These are phyloP conservation scores for Ophiodon elongatus DNA, from an alignment of 2,113 vertebrate species.

Conservation along the genomic window DNA sequence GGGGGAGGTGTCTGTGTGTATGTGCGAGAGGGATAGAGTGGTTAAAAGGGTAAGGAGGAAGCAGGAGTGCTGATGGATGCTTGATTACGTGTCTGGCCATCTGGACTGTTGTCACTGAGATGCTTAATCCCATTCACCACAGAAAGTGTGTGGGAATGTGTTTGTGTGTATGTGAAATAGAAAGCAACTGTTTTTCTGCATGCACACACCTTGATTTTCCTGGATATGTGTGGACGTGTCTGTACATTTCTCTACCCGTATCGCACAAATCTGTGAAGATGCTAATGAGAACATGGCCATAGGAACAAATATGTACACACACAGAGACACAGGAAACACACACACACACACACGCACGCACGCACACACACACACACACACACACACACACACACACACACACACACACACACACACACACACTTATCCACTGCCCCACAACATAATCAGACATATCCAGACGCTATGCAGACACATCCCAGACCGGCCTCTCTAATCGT, in stretches of 20 bases:
- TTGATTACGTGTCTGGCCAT: slow-evolving; percentile 81
- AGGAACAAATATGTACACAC: slow-evolving; percentile 49
- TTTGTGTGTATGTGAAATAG: slow-evolving; percentile 26
- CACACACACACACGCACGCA: no score
- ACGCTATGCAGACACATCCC: slow-evolving; percentile 66
- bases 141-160: slow-evolving; percentile 46
- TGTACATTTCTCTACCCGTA: slow-evolving; percentile 49
- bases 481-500: slow-evolving; percentile 76
- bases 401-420: slow-evolving; percentile 27
- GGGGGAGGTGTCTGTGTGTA: slow-evolving; percentile 69
- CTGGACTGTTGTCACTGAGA: slow-evolving; percentile 80
- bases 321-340: neutral
- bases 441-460: slow-evolving; percentile 70
- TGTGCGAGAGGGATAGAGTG: slow-evolving; percentile 60
- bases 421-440: slow-evolving; percentile 23
- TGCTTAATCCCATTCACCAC: slow-evolving; percentile 76
- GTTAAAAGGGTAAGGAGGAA: slow-evolving; percentile 70
- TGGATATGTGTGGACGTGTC: slow-evolving; percentile 17
- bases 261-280: slow-evolving; percentile 49
- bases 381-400: slow-evolving; percentile 10
- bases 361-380: slow-evolving; percentile 29
- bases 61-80: slow-evolving; percentile 74
- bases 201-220: slow-evolving; percentile 29
- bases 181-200: slow-evolving; percentile 48
- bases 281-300: slow-evolving; percentile 37